Base-by-base conservation (phyloP, 2,888 invertebrate genomes). In the Capitulum mitella region DNA sequence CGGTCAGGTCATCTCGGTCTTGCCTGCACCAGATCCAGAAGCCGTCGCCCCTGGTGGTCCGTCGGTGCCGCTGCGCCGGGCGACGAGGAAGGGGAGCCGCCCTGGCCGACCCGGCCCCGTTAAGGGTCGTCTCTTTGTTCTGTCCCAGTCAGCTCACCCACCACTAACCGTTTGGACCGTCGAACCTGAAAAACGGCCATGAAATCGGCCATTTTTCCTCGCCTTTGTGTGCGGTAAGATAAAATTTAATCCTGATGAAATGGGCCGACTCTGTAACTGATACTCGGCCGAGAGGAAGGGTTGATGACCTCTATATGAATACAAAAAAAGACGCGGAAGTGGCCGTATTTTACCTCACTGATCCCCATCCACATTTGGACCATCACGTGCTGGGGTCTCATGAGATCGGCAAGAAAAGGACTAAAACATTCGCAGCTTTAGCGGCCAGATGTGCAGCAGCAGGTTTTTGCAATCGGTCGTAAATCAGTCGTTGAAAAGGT, bases 201-300 rank as follows among this genome's bases (percentile, higher is more conserved):
- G 14, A 61, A 61, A 61, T 61, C 61, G 32, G 3, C 61, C 32
- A 61, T 61, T 61, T 61, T n/a, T 61, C 61, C 16, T 10, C 61
- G n/a, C 61, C 61, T 61, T 61, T 61, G 61, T 61, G 14, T 29
- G 61, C 61, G 61, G 32, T 12, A 29, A 61, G 61, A 61, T 61
- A 61, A 61, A 61, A 61, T 61, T 61, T 61, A 61, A 61, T 61
- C 61, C 61, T 16, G 32, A 32, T 32, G 16, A 61, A 61, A 61
- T n/a, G 61, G 32, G 16, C 61, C 61, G 32, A 32, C 32, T 14
- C 1, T 1, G 32, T 3, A 32, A 32, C 32, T 12, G n/a, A 61
- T 32, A 61, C 61, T 22, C 22, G n/a, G 61, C 0, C 16, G 32
- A 8, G 16, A 32, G 3, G 14, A 0, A 29, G 16, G 61, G 61